These are phyloP conservation scores for Anarrhichthys ocellatus DNA, from an alignment of 2,113 vertebrate species.

Conservation along the genomic window DNA sequence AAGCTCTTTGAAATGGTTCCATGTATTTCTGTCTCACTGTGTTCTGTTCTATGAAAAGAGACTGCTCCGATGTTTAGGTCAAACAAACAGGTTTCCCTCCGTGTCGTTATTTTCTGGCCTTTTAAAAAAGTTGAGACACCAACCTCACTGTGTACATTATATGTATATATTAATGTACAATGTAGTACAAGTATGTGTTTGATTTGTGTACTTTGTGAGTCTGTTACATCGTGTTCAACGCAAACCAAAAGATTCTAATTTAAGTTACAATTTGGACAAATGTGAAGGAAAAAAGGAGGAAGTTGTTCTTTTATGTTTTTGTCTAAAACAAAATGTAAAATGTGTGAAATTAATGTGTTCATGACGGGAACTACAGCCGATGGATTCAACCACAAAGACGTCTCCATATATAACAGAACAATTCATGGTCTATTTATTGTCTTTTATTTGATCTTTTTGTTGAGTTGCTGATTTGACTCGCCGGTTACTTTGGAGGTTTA, in stretches of 20 bases:
- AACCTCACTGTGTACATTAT: conserved; percentile 7
- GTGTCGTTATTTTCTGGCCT: not conserved
- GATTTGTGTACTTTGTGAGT: not conserved
- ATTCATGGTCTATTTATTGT: not conserved
- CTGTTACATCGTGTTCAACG: not conserved
- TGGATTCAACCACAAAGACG: not conserved
- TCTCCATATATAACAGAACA: not conserved
- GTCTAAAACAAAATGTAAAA: not conserved
- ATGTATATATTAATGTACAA: not conserved
- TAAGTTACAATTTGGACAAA: not conserved
- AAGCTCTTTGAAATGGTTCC: not conserved
- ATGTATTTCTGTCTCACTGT: not conserved
- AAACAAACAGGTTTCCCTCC: not conserved
- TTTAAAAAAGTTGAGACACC: not conserved
- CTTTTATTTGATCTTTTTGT: too few relatives aligned
- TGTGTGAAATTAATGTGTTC: not conserved
- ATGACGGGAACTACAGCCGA: not conserved
- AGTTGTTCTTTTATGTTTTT: not conserved
- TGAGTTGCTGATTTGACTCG: too few relatives aligned
- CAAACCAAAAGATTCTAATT: not conserved
- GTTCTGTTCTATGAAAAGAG: not conserved
- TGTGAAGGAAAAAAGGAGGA: not conserved
- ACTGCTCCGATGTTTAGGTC: not conserved
- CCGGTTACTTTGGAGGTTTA: too few relatives aligned
- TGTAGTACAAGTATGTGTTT: not conserved